Conservation (phyloP, 2,797 vertebrate genomes). For the Enteromius anoplus region DNA sequence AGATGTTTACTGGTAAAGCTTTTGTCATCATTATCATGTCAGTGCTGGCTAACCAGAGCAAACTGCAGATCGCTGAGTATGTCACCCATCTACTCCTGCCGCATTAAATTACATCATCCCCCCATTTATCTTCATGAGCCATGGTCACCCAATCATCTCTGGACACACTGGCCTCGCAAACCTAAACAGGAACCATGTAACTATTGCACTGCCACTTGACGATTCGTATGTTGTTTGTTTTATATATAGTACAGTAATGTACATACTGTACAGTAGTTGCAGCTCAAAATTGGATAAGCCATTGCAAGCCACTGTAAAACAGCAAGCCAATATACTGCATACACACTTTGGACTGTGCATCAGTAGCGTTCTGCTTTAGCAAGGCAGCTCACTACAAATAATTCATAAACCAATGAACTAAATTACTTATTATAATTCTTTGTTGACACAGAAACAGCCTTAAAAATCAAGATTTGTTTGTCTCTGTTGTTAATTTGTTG, state of each 20-base stretch:
- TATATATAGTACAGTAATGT: neutral
- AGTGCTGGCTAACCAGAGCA: constrained; percentile 68
- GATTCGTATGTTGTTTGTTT: constrained; percentile 13
- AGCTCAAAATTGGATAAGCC: neutral
- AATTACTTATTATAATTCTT: neutral
- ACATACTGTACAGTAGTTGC: neutral
- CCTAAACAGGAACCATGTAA: constrained; percentile 54
- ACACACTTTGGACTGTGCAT: neutral
- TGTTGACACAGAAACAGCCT: neutral
- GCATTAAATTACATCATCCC: constrained; percentile 70
- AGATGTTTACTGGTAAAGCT: constrained; percentile 72
- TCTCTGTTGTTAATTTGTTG: neutral
- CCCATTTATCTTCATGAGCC: constrained; percentile 75
- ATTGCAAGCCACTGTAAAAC: neutral
- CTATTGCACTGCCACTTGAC: constrained; percentile 20
- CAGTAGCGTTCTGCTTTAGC: neutral
- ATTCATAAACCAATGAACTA: neutral
- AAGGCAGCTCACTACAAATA: neutral
- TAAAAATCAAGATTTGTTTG: neutral
- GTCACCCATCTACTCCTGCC: constrained; percentile 59
- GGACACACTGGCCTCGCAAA: constrained; percentile 61
- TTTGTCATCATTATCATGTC: constrained; percentile 79
- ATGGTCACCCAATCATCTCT: constrained; percentile 61
- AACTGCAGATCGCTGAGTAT: constrained; percentile 61
- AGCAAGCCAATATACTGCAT: neutral